phyloP scores from a whole-genome alignment of 2,797 vertebrate species.

The Pachyuromys duprasi region DNA sequence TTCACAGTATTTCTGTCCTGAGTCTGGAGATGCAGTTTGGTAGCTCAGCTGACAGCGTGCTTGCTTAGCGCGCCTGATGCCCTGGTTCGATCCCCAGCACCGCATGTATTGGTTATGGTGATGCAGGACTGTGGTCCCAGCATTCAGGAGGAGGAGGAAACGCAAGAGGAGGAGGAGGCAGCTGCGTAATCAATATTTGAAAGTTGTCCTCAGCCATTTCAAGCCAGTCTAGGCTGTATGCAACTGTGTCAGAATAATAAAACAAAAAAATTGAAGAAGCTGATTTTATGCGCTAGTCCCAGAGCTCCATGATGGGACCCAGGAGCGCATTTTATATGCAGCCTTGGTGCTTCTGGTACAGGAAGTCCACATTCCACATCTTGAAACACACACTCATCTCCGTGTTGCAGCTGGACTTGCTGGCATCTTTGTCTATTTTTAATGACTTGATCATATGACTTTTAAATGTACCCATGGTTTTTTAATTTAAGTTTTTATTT shows the following conservation, averaged over 20 bases:
- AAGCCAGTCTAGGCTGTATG: background rate
- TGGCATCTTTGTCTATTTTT: slow-evolving; percentile 55
- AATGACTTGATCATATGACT: slow-evolving; percentile 44
- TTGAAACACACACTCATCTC: background rate
- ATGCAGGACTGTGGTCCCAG: background rate
- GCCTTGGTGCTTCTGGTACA: background rate
- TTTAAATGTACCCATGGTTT: slow-evolving; percentile 57
- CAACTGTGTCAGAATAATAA: background rate
- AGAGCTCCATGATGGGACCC: background rate
- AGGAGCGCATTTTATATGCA: background rate
- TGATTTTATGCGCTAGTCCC: background rate
- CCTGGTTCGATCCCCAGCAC: background rate
- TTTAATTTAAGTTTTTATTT: too few species aligned
- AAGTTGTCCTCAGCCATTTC: background rate
- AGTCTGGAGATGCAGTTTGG: too few species aligned
- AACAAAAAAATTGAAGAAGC: background rate
- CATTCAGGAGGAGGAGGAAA: background rate
- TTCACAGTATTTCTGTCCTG: background rate
- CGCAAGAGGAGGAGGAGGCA: background rate
- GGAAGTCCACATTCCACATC: background rate
- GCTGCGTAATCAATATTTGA: background rate
- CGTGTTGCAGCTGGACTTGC: background rate
- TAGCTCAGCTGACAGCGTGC: background rate
- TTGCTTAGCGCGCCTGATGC: background rate
- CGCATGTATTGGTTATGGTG: background rate